Conservation (phyloP, 2,888 invertebrate genomes). For the Polyploca ridens region DNA sequence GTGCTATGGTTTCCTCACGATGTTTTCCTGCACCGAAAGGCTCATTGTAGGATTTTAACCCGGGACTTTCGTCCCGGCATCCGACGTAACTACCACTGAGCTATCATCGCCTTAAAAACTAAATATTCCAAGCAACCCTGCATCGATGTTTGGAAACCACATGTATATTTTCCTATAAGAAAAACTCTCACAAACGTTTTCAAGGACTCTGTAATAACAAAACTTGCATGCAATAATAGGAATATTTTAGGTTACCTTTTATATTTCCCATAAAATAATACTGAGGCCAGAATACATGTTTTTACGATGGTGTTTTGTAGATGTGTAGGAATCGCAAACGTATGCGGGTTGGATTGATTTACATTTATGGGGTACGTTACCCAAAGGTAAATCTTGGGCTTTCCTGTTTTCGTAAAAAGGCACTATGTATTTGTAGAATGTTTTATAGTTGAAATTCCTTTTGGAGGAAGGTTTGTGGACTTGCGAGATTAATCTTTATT, state of each 20-base stretch:
- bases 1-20: too few relatives aligned
- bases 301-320: slow-evolving; percentile 5
- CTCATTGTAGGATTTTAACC: too few relatives aligned
- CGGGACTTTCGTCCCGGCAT: too few relatives aligned
- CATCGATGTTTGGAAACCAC: too few relatives aligned
- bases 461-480: neutral
- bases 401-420: slow-evolving; percentile 7
- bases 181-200: too few relatives aligned
- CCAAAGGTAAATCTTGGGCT: slow-evolving; percentile 9
- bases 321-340: slow-evolving; percentile 1
- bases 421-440: neutral
- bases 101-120: too few relatives aligned
- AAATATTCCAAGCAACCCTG: too few relatives aligned
- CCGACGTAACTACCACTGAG: too few relatives aligned
- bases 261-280: neutral
- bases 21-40: too few relatives aligned
- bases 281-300: neutral
- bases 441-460: neutral
- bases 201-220: too few relatives aligned
- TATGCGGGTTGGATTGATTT: slow-evolving; percentile 7
- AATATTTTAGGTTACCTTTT: neutral
- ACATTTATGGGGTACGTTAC: slow-evolving; percentile 8
- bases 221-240: too few relatives aligned
- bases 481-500: neutral
- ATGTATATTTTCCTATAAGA: too few relatives aligned